Evolutionary conservation across 2,888 invertebrate genomes (phyloP), one percentile per base, ranked within the genome.

Genomic region (Caradrina kadenii): DNA sequence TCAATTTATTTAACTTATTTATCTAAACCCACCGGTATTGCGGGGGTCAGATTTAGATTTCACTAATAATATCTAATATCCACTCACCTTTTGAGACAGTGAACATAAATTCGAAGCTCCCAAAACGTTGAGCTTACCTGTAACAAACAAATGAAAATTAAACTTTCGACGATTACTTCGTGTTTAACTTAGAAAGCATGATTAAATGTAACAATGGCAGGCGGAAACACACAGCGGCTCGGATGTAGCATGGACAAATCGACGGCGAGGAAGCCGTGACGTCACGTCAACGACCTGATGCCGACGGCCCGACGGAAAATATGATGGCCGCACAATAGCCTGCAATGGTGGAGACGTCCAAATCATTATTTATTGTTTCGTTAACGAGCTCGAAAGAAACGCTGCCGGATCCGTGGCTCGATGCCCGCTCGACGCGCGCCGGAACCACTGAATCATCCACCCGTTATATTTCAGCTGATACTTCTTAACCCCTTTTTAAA

Each of bases 301-400:
- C 85, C 86, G 85, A 87, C 83, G 82, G 82, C 78, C 83, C 84
- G 83, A 83, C 90, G 89, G 89, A 90, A 92, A 92, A 92, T 92
- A 88, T 92, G 91, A 93, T 87, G 84, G 87, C 82, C 82, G 86
- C 90, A 94, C 93, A 93, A 94, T 90, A 89, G 92, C 86, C 84
- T 86, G 89, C 89, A 90, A 85, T 87, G 87, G 88, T 86, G 87
- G 89, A 88, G 90, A 92, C 91, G 90, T 91, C 92, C 91, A 91
- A 93, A 93, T 93, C 91, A 93, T 94, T 94, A 93, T 93, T 93
- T 94, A 94, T 94, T 93, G 93, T 94, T 93, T 93, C 93, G 93
- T 91, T 94, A 94, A 94, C 93, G 93, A 94, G 93, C 92, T 87
- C 85, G 88, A 90, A 88, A 91, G 90, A 90, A 92, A 90, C 86